Evolutionary conservation across 2,797 vertebrate genomes (phyloP).

Genomic region (Sebastes trivittatus): DNA sequence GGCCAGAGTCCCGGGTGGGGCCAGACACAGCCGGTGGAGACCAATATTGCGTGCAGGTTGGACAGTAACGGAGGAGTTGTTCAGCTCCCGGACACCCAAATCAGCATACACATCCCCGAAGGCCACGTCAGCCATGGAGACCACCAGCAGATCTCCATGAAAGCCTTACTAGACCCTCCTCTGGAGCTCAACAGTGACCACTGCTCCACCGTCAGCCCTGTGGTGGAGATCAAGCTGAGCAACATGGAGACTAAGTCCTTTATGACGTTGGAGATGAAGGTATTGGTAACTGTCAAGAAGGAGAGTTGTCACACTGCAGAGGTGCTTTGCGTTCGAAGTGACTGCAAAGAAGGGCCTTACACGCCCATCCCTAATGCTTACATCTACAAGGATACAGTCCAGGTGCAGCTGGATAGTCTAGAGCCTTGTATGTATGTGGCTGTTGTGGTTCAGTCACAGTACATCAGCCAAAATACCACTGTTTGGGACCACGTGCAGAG

Average conservation of each 20-base stretch:
- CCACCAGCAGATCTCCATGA: constrained; percentile 93
- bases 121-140: constrained; percentile 90
- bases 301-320: constrained; percentile 85
- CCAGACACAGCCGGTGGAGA: constrained; percentile 96
- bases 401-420: constrained; percentile 90
- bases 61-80: constrained; percentile 91
- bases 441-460: constrained; percentile 85
- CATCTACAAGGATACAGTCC: constrained; percentile 89
- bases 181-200: constrained; percentile 93
- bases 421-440: constrained; percentile 96
- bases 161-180: constrained; percentile 92
- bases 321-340: constrained; percentile 90
- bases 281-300: constrained; percentile 86
- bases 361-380: constrained; percentile 83
- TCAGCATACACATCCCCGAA: constrained; percentile 91
- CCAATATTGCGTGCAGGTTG: constrained; percentile 92
- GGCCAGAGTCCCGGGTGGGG: constrained; percentile 98
- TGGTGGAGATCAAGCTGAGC: constrained; percentile 94
- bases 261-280: constrained; percentile 91
- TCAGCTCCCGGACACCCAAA: constrained; percentile 93
- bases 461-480: constrained; percentile 82
- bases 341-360: constrained; percentile 93
- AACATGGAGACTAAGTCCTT: constrained; percentile 92
- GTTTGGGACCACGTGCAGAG: constrained; percentile 95
- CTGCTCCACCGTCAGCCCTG: constrained; percentile 90